Evolutionary conservation across 2,113 vertebrate species (phyloP).

Genomic region (Otus sunia): DNA sequence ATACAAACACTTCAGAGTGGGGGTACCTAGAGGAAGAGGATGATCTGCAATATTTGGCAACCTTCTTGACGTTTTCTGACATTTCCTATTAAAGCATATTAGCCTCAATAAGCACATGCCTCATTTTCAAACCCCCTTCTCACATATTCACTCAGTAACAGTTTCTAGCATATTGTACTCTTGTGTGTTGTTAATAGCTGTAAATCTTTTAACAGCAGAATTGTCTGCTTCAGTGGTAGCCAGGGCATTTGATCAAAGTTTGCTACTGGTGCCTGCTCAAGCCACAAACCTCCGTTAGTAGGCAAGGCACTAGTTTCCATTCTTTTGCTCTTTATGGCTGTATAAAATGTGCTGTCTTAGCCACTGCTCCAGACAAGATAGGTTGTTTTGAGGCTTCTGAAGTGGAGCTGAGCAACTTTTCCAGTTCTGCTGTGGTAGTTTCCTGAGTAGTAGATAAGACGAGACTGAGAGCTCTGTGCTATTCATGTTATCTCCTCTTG

Average conservation of each 20-base stretch:
- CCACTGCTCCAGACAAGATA: neutral
- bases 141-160: neutral
- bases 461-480: neutral
- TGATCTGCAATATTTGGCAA: neutral
- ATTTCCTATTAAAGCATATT: neutral
- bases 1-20: neutral
- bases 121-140: neutral
- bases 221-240: neutral
- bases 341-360: neutral
- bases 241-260: neutral
- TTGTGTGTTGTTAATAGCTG: slow-evolving; percentile 1
- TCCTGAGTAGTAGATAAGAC: neutral
- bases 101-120: neutral
- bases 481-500: neutral
- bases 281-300: neutral
- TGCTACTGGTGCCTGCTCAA: neutral
- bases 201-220: slow-evolving; percentile 33
- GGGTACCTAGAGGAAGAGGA: neutral
- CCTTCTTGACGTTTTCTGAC: slow-evolving; percentile 27
- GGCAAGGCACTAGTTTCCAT: neutral
- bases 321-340: neutral
- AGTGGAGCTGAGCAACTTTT: neutral
- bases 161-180: neutral
- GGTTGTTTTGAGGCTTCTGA: neutral
- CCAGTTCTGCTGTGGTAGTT: neutral